These are phyloP conservation scores for Norana najaformis DNA, from an alignment of 2,888 invertebrate species.

Conservation along the genomic window DNA sequence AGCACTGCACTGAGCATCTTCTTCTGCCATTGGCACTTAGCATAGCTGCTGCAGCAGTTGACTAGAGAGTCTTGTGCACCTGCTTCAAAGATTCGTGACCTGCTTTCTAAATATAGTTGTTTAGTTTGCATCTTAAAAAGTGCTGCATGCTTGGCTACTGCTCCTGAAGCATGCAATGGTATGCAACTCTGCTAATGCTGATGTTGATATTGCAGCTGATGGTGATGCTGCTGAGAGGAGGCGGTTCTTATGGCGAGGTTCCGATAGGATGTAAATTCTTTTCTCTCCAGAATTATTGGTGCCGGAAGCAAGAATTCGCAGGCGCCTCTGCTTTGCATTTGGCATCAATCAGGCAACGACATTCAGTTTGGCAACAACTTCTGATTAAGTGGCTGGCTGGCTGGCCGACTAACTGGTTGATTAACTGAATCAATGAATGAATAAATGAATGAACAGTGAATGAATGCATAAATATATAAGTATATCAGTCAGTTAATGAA, in stretches of 20 bases:
- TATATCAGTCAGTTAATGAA: not conserved
- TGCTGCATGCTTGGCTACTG: conserved; percentile 5
- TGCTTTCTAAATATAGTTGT: not conserved
- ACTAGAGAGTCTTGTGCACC: not conserved
- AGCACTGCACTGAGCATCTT: not conserved
- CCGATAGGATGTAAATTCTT: not conserved
- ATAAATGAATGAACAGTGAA: no score
- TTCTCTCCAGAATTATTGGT: not conserved
- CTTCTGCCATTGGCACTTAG: not conserved
- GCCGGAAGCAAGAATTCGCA: not conserved
- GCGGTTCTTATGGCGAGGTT: not conserved
- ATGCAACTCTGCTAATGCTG: not conserved
- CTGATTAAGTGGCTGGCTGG: not conserved
- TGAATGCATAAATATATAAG: not conserved
- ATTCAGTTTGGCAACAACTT: not conserved
- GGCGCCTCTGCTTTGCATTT: not conserved
- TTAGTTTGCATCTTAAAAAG: not conserved
- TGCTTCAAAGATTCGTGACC: not conserved
- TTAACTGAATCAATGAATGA: no score
- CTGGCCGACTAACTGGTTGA: not conserved
- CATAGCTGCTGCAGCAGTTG: not conserved
- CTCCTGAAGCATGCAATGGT: not conserved
- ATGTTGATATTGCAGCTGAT: no score
- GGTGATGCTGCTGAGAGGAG: not conserved
- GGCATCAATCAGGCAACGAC: not conserved